These are phyloP conservation scores for Thymelicus acteon DNA, from an alignment of 2,888 invertebrate genomes.

Conservation along the genomic window DNA sequence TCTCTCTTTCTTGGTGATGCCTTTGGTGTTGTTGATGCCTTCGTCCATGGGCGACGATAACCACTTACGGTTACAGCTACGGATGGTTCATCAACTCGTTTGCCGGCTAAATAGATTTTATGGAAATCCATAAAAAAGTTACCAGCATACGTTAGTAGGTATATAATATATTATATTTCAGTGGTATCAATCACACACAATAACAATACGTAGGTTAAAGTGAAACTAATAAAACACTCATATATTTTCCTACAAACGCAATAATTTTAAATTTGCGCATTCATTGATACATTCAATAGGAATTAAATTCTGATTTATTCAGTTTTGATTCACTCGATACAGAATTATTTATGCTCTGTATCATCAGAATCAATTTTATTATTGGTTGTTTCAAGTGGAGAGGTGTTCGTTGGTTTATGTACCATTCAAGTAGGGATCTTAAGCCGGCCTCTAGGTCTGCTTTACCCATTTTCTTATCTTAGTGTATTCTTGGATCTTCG, in stretches of 20 bases:
- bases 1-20: no score
- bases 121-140: no score
- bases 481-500: slow-evolving; percentile 10
- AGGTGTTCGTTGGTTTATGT: slow-evolving; percentile 23
- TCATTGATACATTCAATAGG: slow-evolving; percentile 22
- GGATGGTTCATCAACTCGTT: no score
- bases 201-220: no score
- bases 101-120: no score
- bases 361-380: slow-evolving; percentile 36
- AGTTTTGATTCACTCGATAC: slow-evolving; percentile 29
- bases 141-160: no score
- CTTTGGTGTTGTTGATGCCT: no score
- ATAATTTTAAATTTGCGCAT: slow-evolving; percentile 22
- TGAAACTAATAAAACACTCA: no score
- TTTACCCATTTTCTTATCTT: slow-evolving; percentile 24
- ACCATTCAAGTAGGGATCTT: slow-evolving; percentile 13
- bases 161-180: no score
- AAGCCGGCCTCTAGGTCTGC: slow-evolving; percentile 17
- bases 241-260: not conserved
- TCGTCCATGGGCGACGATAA: no score
- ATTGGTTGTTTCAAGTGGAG: slow-evolving; percentile 30
- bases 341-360: slow-evolving; percentile 31
- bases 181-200: no score
- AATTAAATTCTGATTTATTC: slow-evolving; percentile 28
- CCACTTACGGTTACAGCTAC: no score